Percentiles rank a stretch among this genome's conserved stretches.
phyloP scores from a whole-genome alignment of 23 tunicate genomes.

The Aplidium turbinatum region DNA sequence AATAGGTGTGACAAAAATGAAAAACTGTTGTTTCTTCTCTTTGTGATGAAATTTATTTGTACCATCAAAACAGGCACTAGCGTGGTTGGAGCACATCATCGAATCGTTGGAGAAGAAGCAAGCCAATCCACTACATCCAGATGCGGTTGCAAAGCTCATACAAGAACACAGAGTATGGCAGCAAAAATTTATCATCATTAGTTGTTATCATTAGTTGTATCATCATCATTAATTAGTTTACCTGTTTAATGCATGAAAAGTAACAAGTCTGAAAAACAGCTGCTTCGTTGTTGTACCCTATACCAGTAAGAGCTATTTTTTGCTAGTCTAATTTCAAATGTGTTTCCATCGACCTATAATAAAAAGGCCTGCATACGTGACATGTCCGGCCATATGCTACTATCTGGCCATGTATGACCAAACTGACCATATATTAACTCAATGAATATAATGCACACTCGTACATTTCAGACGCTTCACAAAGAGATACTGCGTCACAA shows the following conservation, averaged over 20 bases:
- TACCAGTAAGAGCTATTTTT: no score
- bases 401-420: no score
- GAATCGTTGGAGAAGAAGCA: constrained; percentile 32
- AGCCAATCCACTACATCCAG: constrained; percentile 67
- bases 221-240: background rate
- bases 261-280: no score
- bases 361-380: no score
- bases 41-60: background rate
- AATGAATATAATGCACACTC: no score
- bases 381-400: no score
- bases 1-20: no score
- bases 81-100: constrained; percentile 73
- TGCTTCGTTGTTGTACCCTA: no score
- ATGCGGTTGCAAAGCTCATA: constrained; percentile 82
- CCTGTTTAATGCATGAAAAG: no score
- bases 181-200: background rate
- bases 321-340: no score
- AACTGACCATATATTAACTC: no score
- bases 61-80: constrained; percentile 57
- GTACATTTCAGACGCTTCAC: constrained; percentile 48
- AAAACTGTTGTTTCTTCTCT: background rate
- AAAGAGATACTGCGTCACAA: constrained; percentile 79
- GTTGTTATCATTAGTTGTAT: background rate
- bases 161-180: constrained; percentile 94
- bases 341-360: no score